Percentiles rank a stretch among this genome's conserved stretches.
These are phyloP conservation scores for Zonitis immaculata DNA, from an alignment of 2,888 invertebrate species.

Conservation along the genomic window DNA sequence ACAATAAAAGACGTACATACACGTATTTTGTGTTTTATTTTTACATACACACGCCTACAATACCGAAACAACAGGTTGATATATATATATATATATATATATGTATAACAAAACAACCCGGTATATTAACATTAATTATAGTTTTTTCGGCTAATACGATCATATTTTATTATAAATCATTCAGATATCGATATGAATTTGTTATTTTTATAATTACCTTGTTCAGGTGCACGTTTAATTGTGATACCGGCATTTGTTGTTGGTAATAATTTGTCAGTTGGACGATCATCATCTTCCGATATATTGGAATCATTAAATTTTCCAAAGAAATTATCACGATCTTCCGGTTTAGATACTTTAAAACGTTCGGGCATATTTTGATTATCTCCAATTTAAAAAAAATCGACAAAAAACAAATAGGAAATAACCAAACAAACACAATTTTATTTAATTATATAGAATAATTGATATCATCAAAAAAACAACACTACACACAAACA, in stretches of 20 bases:
- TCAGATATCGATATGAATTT: too few species aligned
- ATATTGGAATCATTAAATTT: constrained; percentile 50
- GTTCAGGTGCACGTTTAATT: constrained; percentile 13
- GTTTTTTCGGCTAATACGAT: too few species aligned
- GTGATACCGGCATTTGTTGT: constrained; percentile 21
- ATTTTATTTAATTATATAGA: neutral
- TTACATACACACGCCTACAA: neutral
- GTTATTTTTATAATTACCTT: constrained; percentile 16
- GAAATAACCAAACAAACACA: constrained; percentile 1
- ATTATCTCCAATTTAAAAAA: neutral
- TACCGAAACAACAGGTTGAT: constrained; percentile 18
- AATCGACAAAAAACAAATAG: constrained; percentile 1
- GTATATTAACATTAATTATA: constrained; percentile 4
- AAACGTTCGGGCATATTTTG: constrained; percentile 55
- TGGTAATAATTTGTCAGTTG: constrained; percentile 36
- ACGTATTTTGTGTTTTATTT: constrained; percentile 8
- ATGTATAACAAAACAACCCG: too few species aligned
- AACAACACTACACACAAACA: constrained; percentile 4
- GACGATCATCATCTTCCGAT: constrained; percentile 31
- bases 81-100: too few species aligned
- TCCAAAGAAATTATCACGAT: constrained; percentile 48
- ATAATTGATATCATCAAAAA: constrained; percentile 7
- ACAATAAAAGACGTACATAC: constrained; percentile 6
- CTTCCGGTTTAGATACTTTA: constrained; percentile 58
- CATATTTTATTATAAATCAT: too few species aligned